These are phyloP conservation scores for Miniopterus natalensis DNA, from an alignment of 2,113 vertebrate genomes.

Conservation along the genomic window DNA sequence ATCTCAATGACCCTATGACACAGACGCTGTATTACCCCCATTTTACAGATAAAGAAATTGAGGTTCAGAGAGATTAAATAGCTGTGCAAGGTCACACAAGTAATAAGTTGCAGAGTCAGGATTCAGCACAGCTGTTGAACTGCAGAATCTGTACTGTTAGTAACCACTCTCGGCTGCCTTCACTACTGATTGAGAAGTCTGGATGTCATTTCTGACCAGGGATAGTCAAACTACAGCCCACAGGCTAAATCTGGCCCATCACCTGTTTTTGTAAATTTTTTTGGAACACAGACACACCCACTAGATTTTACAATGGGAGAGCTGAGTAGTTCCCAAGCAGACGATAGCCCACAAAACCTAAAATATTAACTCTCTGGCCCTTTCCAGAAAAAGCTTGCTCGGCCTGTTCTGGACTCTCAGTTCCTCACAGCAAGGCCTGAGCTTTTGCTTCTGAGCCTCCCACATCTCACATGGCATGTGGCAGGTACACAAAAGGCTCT, in stretches of 20 bases:
- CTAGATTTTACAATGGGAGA: not conserved
- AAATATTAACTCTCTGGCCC: not conserved
- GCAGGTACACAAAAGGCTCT: not conserved
- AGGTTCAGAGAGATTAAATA: not conserved
- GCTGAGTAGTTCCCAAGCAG: not conserved
- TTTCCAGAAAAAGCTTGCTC: not conserved
- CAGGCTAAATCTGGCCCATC: not conserved
- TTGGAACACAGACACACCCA: not conserved
- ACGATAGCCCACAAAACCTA: not conserved
- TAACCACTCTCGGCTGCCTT: not conserved
- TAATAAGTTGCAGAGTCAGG: not conserved
- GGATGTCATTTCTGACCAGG: not conserved
- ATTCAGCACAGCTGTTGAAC: not conserved
- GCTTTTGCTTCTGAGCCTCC: not conserved
- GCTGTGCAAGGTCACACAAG: not conserved
- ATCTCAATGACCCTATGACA: not conserved
- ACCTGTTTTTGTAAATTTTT: conserved; percentile 25
- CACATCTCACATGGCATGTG: not conserved
- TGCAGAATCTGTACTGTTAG: not conserved
- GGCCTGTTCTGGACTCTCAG: not conserved
- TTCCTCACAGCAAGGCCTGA: not conserved
- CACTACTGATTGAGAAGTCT: not conserved
- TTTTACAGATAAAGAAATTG: not conserved
- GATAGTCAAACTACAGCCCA: not conserved
- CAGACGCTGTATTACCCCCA: not conserved